Evolutionary conservation across 2,888 invertebrate species (phyloP), one percentile per base, ranked within the genome.

Genomic region (Bedellia somnulentella): DNA sequence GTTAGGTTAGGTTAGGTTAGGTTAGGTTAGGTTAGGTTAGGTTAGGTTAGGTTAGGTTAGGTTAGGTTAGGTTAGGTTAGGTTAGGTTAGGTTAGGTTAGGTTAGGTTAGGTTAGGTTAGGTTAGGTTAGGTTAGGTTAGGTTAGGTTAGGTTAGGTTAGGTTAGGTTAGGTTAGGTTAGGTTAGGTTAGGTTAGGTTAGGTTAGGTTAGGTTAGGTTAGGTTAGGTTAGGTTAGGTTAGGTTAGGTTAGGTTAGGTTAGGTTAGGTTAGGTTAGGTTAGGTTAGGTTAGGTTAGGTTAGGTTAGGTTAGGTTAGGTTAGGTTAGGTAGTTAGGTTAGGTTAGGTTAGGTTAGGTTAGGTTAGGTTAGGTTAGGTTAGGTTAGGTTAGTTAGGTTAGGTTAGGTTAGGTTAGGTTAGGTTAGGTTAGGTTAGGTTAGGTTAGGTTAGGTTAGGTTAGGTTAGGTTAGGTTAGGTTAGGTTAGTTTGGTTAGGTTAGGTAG

Each of bases 401-500:
- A 30, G 30, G 31, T 35, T 32, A 29, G 30, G 33, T 36, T 33
- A 27, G 33, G 31, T 33, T 29, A 27, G 29, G 31, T 34, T 31
- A 29, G 31, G 30, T 28, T 35, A 24, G 29, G 29, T 29, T 31
- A 23, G 29, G 31, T 30, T 33, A 33, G 33, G 30, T 30, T 32
- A 29, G 30, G 30, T 31, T 30, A 28, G 30, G 24, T 35, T 39
- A 35, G 37, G 37, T 39, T 39, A 39, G 39, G 39, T 39, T 37
- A 37, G 39, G 37, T 38, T 39, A 37, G 37, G 37, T 35, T 39
- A 35, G 34, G 39, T 35, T 37, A 36, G 37, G 37, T 39, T 35
- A 36, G 39, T 38, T 35, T 32, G 36, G 36, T 37, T 37, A 37
- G 37, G 36, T 37, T 37, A 37, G 37, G 37, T 37, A 34, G 35